Evolutionary conservation across 2,888 invertebrate genomes (phyloP).

Genomic region (Julus scandinavius): DNA sequence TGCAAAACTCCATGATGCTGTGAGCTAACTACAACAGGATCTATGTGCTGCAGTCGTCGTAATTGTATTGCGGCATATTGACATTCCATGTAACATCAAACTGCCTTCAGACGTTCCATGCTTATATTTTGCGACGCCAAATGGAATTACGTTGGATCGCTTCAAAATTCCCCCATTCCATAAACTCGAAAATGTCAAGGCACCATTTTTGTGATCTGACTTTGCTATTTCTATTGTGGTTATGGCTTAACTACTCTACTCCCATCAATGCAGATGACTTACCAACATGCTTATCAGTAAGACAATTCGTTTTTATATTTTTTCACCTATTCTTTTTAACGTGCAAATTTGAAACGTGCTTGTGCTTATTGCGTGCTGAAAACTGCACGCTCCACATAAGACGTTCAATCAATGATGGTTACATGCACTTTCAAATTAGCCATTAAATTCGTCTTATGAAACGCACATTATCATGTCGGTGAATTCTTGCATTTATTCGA

Average conservation of each 20-base stretch:
- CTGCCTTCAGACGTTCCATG: neutral
- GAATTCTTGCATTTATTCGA: no score
- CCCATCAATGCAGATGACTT: conserved; percentile 51
- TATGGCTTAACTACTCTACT: conserved; percentile 37
- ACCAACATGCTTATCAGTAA: conserved; percentile 52
- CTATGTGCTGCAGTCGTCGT: conserved; percentile 37
- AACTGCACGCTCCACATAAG: neutral
- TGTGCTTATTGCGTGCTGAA: neutral
- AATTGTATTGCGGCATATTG: conserved; percentile 5
- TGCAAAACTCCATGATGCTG: conserved; percentile 28
- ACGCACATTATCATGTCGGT: no score
- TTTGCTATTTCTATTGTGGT: conserved; percentile 48
- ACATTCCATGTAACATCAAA: neutral
- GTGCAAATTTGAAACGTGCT: neutral
- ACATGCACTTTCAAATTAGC: neutral
- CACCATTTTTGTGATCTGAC: conserved; percentile 46
- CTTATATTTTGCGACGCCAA: neutral
- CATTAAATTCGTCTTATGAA: neutral
- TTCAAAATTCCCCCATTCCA: neutral
- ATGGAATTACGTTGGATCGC: conserved; percentile 14
- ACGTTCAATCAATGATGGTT: neutral
- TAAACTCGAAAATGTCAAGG: conserved; percentile 33
- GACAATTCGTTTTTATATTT: neutral
- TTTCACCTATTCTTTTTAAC: neutral
- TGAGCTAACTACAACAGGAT: conserved; percentile 4